Evolutionary conservation across 2,113 vertebrate species (phyloP), one percentile per base, ranked within the genome.

Genomic region (Aptenodytes forsteri): DNA sequence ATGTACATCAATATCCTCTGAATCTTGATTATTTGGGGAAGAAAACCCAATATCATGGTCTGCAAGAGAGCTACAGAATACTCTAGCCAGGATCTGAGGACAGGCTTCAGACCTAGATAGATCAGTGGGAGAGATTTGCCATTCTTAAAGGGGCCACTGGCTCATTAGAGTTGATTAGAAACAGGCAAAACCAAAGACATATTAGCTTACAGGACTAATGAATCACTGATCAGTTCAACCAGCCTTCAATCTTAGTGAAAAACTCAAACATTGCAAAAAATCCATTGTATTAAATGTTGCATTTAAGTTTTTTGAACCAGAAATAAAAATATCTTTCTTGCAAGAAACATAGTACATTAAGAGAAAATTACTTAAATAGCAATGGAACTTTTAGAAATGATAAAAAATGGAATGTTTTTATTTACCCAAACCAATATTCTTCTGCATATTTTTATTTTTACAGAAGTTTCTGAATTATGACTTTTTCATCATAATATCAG

Each of bases 1-100:
- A 32, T 44, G 6, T 38, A 21, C 15, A 80, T 5, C 18, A 72
- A 69, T 64, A 58, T 9, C 6, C 5, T 55, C 40, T 0, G 0
- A 62, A 32, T 52, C 71, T 50, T 87, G 50, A 64, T 69, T 86
- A 54, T 42, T 22, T 55, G 9, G 13, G 32, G 27, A 38, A 89
- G 46, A 83, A 80, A 49, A 4, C 3, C 4, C 46, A 23, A 3
- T 73, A 49, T 16, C 34, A 8, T 6, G 21, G 10, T 6, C 30
- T 80, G 7, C 14, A 80, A 65, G 25, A 80, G 11, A 70, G 18
- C 16, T 61, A 29, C 26, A 29, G 13, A 72, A 34, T 40, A 18
- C 2, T 67, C 13, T 71, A 55, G 61, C 18, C 4, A 76, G 27
- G 13, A 47, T 50, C 22, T 47, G 22, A 75, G 18, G 4, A 5